Conservation (phyloP, 2,888 invertebrate species). For the Troglohyphantes excavatus region DNA sequence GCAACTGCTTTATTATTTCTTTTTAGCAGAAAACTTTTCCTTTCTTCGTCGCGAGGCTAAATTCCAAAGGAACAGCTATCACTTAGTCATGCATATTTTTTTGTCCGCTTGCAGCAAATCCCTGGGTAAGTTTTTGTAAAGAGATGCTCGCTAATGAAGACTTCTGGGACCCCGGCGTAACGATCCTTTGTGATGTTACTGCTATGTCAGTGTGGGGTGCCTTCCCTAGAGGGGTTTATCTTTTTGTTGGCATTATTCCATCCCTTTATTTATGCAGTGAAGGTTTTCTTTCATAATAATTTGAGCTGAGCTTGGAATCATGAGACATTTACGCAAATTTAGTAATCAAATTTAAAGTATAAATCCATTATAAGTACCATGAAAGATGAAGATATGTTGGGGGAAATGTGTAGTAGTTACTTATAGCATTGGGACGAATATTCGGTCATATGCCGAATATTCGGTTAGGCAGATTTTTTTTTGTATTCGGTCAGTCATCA, state of each 20-base stretch:
- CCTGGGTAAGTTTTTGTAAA: conserved; percentile 46
- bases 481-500: too few species aligned
- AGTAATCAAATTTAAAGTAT: neutral
- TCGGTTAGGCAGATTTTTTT: too few species aligned
- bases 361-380: neutral
- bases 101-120: conserved; percentile 22
- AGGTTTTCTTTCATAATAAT: neutral
- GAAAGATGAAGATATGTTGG: neutral
- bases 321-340: neutral
- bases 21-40: neutral
- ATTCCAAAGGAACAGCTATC: conserved; percentile 46
- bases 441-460: too few species aligned
- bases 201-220: conserved; percentile 2
- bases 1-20: conserved; percentile 6
- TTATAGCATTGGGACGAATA: too few species aligned
- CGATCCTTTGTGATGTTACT: conserved; percentile 43
- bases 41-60: neutral
- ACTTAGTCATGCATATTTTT: conserved; percentile 54
- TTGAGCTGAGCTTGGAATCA: neutral
- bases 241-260: conserved; percentile 9
- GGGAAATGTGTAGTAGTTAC: neutral
- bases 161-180: conserved; percentile 60
- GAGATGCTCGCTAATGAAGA: conserved; percentile 67
- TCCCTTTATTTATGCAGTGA: neutral
- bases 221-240: neutral